Conservation (phyloP, 1,140 invertebrate species). For the Trichomalopsis sarcophagae region DNA sequence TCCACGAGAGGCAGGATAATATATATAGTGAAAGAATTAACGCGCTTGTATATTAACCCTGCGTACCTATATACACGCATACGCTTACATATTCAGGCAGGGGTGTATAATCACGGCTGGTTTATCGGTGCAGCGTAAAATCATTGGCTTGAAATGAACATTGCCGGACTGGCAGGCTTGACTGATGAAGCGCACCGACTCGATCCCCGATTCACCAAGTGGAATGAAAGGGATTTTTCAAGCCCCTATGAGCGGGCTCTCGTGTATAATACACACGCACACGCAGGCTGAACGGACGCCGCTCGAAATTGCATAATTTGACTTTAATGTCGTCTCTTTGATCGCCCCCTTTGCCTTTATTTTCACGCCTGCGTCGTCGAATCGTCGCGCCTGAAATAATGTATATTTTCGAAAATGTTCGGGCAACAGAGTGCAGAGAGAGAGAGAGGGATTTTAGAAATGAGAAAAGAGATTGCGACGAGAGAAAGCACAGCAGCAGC, state of each 20-base stretch:
- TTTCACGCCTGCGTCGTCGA: too few relatives aligned
- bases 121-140: conserved; percentile 7
- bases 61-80: not conserved
- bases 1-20: not conserved
- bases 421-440: not conserved
- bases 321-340: not conserved
- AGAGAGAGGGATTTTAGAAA: not conserved
- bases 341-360: not conserved
- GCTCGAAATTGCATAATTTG: not conserved
- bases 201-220: conserved; percentile 52
- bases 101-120: not conserved
- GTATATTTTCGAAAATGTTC: too few relatives aligned
- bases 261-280: not conserved
- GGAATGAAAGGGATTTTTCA: conserved; percentile 47
- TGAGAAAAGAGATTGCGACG: not conserved
- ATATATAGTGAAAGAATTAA: not conserved
- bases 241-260: not conserved
- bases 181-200: conserved; percentile 47
- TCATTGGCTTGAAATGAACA: conserved; percentile 30
- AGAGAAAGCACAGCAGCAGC: not conserved
- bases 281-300: not conserved
- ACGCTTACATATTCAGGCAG: not conserved
- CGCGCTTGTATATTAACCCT: not conserved
- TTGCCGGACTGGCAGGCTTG: conserved; percentile 18
- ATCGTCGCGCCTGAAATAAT: too few relatives aligned